Percentiles rank a stretch among this genome's conserved stretches.
These are phyloP conservation scores for Mesembrinibis cayennensis DNA, from an alignment of 2,113 vertebrate genomes.

Conservation along the genomic window DNA sequence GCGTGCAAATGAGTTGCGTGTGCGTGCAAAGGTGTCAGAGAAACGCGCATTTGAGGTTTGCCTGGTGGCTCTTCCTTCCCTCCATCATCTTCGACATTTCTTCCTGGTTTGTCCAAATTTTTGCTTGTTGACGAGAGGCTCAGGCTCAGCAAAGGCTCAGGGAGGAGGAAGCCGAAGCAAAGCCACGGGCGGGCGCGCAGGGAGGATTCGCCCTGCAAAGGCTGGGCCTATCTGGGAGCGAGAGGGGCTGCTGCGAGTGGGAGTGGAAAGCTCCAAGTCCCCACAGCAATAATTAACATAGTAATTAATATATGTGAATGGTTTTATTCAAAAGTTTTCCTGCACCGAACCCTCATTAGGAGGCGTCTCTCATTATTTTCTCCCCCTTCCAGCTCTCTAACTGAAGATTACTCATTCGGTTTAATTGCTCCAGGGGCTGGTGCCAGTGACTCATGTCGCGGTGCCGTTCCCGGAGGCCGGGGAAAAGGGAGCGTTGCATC, in stretches of 20 bases:
- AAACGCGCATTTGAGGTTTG: fast-evolving
- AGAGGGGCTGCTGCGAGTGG: neutral
- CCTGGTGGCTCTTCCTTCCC: neutral
- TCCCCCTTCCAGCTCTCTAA: neutral
- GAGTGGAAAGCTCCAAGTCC: neutral
- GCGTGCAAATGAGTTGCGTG: fast-evolving
- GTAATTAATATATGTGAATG: neutral
- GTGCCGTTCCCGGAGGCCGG: neutral
- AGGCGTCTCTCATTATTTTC: neutral
- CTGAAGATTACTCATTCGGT: conserved; percentile 9
- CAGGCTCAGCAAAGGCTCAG: neutral
- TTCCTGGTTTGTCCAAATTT: neutral
- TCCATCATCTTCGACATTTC: fast-evolving
- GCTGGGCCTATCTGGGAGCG: neutral
- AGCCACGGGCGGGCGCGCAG: fast-evolving
- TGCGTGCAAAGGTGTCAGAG: fast-evolving
- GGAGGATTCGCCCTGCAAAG: neutral
- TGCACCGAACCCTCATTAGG: neutral
- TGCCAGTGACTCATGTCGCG: neutral
- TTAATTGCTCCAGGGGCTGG: neutral
- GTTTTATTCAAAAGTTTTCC: neutral
- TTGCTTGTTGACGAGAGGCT: neutral
- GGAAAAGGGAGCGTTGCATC: neutral
- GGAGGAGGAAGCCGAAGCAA: fast-evolving
- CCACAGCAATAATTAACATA: neutral